phyloP scores from a whole-genome alignment of 2,113 vertebrate genomes.

The Cairina moschata region DNA sequence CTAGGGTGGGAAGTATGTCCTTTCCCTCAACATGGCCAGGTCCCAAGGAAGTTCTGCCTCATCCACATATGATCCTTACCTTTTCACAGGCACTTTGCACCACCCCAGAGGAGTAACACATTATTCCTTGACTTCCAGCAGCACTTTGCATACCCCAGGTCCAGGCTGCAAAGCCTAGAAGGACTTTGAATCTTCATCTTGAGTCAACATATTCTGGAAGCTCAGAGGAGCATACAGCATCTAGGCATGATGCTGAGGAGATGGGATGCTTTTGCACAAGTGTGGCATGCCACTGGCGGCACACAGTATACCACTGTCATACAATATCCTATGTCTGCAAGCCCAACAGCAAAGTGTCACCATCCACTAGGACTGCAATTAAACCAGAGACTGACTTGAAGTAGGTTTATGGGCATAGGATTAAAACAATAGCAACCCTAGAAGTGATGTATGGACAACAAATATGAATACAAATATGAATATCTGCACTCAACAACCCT shows the following conservation, averaged over 20 bases:
- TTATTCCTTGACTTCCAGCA: too few relatives aligned
- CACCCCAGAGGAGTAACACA: not conserved
- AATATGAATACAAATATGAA: not conserved
- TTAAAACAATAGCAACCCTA: not conserved
- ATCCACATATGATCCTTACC: too few relatives aligned
- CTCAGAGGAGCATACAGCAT: not conserved
- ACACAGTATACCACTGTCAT: not conserved
- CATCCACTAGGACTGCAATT: too few relatives aligned
- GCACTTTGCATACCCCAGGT: not conserved
- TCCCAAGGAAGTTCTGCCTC: not conserved
- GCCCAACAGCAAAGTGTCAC: not conserved
- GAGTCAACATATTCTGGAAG: not conserved
- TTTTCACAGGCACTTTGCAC: not conserved
- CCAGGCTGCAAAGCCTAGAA: not conserved
- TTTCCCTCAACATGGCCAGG: rapidly evolving
- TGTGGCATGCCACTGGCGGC: rapidly evolving
- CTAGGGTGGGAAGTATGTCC: not conserved
- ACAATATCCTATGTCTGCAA: not conserved
- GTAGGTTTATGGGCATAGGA: not conserved
- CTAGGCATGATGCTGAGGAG: not conserved
- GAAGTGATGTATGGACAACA: not conserved
- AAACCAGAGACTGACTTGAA: not conserved
- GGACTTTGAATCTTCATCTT: not conserved
- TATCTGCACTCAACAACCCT: rapidly evolving
- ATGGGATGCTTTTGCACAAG: not conserved